phyloP scores from a whole-genome alignment of 2,113 vertebrate genomes.

The Eidolon helvum region DNA sequence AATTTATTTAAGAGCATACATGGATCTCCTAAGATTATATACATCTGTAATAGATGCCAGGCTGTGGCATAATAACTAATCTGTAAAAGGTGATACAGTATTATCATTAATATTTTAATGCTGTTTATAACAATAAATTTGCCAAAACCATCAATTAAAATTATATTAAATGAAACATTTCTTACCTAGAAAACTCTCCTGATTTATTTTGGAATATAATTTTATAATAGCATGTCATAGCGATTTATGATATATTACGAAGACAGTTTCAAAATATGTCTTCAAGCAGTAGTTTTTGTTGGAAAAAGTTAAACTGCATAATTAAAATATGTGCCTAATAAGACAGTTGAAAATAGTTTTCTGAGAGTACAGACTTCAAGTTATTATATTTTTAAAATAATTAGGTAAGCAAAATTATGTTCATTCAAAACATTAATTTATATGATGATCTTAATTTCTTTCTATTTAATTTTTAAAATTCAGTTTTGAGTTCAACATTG shows the following conservation, averaged over 20 bases:
- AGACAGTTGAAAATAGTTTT: background rate
- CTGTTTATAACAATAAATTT: background rate
- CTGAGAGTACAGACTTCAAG: background rate
- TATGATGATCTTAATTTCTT: background rate
- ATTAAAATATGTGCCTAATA: background rate
- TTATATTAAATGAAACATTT: background rate
- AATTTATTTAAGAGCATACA: background rate
- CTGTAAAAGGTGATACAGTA: background rate
- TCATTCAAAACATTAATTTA: constrained; percentile 20
- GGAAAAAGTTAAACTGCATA: background rate
- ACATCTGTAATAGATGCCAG: background rate
- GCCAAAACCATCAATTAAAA: background rate
- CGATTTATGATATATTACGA: background rate
- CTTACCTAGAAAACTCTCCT: background rate
- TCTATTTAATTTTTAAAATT: constrained; percentile 14
- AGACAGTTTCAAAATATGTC: constrained; percentile 1
- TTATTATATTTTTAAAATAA: background rate
- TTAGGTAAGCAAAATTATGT: constrained; percentile 11
- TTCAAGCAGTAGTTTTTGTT: background rate
- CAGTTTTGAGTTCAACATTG: constrained; percentile 15
- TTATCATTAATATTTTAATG: background rate
- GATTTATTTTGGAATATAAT: background rate
- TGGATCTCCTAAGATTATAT: background rate
- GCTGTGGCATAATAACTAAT: background rate
- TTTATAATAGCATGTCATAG: background rate